Base-by-base conservation (phyloP, 2,888 invertebrate species). In the Drosophila incognita region DNA sequence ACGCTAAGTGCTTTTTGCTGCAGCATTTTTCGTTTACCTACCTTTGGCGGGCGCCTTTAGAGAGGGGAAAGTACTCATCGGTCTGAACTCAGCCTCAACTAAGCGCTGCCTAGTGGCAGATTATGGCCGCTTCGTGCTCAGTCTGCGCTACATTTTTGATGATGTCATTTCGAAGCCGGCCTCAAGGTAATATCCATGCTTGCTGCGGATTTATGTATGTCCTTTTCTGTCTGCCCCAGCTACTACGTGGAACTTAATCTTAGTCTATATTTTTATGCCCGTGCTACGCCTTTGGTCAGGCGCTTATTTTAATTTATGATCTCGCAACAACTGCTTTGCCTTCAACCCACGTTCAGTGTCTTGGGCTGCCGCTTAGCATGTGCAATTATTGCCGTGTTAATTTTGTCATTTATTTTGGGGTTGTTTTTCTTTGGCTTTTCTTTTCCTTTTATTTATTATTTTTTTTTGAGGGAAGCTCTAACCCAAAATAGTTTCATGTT, bases 1-100 rank as follows among this genome's bases (percentile, higher is more conserved):
- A 87, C 90, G 78, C 82, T 87, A 90, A 88, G 88, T 88, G 88
- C 88, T 88, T 90, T 87, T 54, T 80, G 81, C 80, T 82, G 83
- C 81, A 83, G 24, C 81, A 67, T 67, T 85, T 87, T 87, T 69
- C 53, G 79, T 63, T 74, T 73, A 67, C 84, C 87, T 63, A 87
- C 82, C 87, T 89, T 81, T 82, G 38, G 57, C 38, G 33, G 24
- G 15, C 24, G 21, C 1, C 15, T 46, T 24, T 24, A 24, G 4
- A 46, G 24, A 46, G 21, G n/a, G 13, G 15, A 27, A 29, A 49
- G 31, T 33, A 21, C 49, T 58, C 42, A 40, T 57, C 21, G 51
- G 58, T 42, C 74, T 59, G 49, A 52, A 53, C 49, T 62, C 69
- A 62, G 49, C 49, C 65, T 57, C 73, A 77, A 68, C 79, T 78